Percentiles rank a stretch among this genome's conserved stretches.
These are phyloP conservation scores for Lacanobia wlatinum DNA, from an alignment of 2,888 invertebrate genomes.

Conservation along the genomic window DNA sequence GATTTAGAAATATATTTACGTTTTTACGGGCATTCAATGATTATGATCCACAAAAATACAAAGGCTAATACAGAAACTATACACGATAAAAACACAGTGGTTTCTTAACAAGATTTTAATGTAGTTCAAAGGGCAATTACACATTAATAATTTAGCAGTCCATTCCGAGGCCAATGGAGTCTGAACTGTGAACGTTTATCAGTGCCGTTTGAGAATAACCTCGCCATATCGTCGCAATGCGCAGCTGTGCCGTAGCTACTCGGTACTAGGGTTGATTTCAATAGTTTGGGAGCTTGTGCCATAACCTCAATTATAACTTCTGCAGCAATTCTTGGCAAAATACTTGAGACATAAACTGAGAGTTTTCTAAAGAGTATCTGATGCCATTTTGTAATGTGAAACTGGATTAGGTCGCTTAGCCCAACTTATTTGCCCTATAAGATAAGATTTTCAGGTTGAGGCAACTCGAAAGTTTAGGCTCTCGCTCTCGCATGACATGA, in stretches of 20 bases:
- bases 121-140: slow-evolving; percentile 56
- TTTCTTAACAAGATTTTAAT: slow-evolving; percentile 28
- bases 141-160: slow-evolving; percentile 55
- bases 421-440: background rate
- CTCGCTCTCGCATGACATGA: background rate
- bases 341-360: background rate
- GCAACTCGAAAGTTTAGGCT: background rate
- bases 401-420: background rate
- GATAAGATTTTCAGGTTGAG: background rate
- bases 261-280: slow-evolving; percentile 54
- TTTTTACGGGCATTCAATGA: background rate
- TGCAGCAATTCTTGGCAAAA: slow-evolving; percentile 14
- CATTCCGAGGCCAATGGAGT: slow-evolving; percentile 70
- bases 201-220: slow-evolving; percentile 74
- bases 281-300: slow-evolving; percentile 31
- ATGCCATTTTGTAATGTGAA: background rate
- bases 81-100: slow-evolving; percentile 24
- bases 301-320: background rate
- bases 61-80: background rate
- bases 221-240: slow-evolving; percentile 79
- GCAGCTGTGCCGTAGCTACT: slow-evolving; percentile 72
- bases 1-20: slow-evolving; percentile 15
- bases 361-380: background rate
- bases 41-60: background rate
- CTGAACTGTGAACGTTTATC: slow-evolving; percentile 72